Percentiles rank a stretch among this genome's conserved stretches.
Evolutionary conservation across 1,140 invertebrate genomes (phyloP).

Genomic region (Octopus sinensis): DNA sequence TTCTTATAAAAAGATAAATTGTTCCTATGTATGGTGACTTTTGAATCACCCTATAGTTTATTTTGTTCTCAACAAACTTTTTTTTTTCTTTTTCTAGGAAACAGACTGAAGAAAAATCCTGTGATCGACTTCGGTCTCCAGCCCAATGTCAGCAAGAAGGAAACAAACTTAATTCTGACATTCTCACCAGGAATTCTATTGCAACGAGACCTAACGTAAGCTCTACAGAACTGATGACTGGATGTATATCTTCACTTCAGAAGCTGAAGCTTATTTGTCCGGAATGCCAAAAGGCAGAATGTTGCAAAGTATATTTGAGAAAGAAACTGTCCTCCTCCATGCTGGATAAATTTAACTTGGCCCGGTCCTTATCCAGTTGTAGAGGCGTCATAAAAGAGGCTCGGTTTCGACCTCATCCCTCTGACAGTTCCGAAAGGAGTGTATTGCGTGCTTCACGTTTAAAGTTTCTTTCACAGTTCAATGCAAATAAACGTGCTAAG

Average conservation of each 20-base stretch:
- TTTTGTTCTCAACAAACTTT: too few species aligned
- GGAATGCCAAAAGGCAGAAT: neutral
- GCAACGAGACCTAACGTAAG: too few species aligned
- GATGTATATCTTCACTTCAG: constrained; percentile 1
- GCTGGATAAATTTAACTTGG: neutral
- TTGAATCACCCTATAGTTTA: too few species aligned
- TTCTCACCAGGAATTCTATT: too few species aligned
- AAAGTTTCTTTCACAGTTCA: neutral
- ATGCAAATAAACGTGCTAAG: neutral
- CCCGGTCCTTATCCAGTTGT: neutral
- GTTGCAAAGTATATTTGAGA: neutral
- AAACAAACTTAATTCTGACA: too few species aligned
- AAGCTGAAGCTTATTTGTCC: neutral
- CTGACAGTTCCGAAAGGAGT: neutral
- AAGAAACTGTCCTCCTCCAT: neutral
- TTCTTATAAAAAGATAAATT: too few species aligned
- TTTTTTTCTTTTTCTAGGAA: too few species aligned
- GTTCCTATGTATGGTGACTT: too few species aligned
- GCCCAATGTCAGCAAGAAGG: too few species aligned
- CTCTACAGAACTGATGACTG: neutral
- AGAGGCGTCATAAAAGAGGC: constrained; percentile 4
- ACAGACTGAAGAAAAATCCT: too few species aligned
- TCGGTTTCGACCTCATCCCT: neutral
- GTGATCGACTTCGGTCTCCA: too few species aligned
- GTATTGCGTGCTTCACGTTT: constrained; percentile 3